Evolutionary conservation across 2,113 vertebrate species (phyloP).

Genomic region (Aythya baeri): DNA sequence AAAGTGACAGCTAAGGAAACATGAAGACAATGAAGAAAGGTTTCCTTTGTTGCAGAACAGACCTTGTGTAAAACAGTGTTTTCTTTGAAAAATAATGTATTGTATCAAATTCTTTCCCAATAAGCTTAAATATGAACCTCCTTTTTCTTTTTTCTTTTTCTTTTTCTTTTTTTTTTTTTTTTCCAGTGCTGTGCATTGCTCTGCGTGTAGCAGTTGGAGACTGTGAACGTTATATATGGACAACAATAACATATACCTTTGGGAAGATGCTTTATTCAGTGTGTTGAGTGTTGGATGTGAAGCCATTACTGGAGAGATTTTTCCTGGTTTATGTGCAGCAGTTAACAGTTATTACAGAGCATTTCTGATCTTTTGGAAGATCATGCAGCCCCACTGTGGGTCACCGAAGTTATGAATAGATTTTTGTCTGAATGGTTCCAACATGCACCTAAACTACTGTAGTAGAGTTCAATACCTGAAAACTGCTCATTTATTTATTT

Average conservation of each 20-base stretch:
- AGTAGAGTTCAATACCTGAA: not conserved
- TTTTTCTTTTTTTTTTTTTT: not conserved
- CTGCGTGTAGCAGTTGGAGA: not conserved
- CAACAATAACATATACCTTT: not conserved
- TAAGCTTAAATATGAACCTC: not conserved
- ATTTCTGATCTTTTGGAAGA: not conserved
- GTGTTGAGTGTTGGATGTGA: not conserved
- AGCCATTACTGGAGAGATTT: not conserved
- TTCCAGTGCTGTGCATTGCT: not conserved
- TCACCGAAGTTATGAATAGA: not conserved
- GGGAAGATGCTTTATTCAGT: not conserved
- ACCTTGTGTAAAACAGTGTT: not conserved
- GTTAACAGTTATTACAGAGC: constrained; percentile 13
- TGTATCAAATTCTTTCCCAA: not conserved
- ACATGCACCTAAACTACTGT: not conserved
- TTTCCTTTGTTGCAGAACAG: not conserved
- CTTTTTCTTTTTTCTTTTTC: not conserved
- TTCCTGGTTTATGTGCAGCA: not conserved
- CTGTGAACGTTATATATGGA: not conserved
- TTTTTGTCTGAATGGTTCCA: not conserved
- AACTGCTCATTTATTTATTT: not conserved
- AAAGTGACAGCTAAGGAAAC: not conserved
- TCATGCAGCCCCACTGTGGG: not conserved
- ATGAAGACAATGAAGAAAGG: not conserved
- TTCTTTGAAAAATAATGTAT: not conserved